phyloP scores from a whole-genome alignment of 1,140 invertebrate species.

The Drosophila ananassae region DNA sequence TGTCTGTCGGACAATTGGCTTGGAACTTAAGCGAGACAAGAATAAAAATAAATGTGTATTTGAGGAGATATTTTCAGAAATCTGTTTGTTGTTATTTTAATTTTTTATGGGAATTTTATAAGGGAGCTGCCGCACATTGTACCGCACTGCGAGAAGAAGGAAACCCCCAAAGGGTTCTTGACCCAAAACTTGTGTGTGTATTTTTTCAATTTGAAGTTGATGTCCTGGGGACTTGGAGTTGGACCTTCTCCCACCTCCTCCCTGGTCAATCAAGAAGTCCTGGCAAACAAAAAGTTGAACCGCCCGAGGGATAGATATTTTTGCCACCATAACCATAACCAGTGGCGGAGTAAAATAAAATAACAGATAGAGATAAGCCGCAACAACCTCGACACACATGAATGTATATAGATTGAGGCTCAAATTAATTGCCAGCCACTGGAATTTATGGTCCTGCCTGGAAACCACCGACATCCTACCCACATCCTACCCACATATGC shows the following conservation, averaged over 20 bases:
- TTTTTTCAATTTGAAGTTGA: constrained; percentile 45
- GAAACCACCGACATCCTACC: constrained; percentile 31
- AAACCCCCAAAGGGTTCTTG: constrained; percentile 10
- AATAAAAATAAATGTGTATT: neutral
- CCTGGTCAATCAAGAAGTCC: constrained; percentile 41
- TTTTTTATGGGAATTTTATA: too few relatives aligned
- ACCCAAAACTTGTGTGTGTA: constrained; percentile 36
- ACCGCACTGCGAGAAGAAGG: too few relatives aligned
- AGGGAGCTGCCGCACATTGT: too few relatives aligned
- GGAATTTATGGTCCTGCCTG: constrained; percentile 70
- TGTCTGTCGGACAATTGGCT: constrained; percentile 26
- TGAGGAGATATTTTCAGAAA: neutral
- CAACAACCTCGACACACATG: constrained; percentile 32
- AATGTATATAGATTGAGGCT: neutral
- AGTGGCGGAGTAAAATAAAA: neutral
- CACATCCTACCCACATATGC: constrained; percentile 27
- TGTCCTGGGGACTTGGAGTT: neutral
- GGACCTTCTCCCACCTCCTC: neutral
- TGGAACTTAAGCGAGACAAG: neutral
- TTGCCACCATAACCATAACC: constrained; percentile 7
- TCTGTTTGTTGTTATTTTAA: neutral
- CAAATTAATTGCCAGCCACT: constrained; percentile 75
- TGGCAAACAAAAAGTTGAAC: constrained; percentile 29
- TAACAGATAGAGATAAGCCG: constrained; percentile 38
- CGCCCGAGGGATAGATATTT: constrained; percentile 16